A percentile compares a stretch with the other conserved stretches of the same genome.
Conservation (phyloP, 2,113 vertebrate genomes). For the Aspidoscelis tigris region DNA sequence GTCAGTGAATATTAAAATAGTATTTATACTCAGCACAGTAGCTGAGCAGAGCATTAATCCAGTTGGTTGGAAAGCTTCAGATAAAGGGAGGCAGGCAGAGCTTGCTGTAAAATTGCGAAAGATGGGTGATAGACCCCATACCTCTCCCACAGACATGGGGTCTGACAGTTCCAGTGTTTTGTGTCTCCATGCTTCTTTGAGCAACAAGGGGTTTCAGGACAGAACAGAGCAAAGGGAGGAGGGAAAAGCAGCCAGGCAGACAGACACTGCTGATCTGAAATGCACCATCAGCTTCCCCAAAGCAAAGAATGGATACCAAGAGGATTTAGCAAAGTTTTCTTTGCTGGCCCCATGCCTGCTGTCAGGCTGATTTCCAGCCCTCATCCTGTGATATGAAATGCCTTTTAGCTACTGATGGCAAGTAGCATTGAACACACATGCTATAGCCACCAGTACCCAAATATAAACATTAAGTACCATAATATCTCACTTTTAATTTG, state of each 20-base stretch:
- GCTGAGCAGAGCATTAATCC: neutral
- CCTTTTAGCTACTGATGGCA: neutral
- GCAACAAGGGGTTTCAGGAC: neutral
- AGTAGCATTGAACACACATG: neutral
- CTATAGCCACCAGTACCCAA: neutral
- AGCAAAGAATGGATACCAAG: neutral
- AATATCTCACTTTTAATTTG: neutral
- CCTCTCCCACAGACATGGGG: neutral
- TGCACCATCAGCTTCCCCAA: neutral
- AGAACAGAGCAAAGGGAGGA: too few species aligned
- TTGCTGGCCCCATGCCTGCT: neutral
- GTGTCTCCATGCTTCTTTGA: neutral
- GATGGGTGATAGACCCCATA: neutral
- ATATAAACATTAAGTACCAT: neutral
- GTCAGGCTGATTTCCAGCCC: neutral
- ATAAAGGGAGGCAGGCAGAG: too few species aligned
- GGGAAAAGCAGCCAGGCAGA: neutral
- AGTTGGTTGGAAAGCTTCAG: neutral
- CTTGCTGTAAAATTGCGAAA: neutral
- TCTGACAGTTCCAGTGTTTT: neutral
- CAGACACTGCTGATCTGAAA: neutral
- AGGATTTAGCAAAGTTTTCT: neutral
- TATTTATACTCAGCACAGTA: slow-evolving; percentile 23
- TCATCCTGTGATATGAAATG: too few species aligned
- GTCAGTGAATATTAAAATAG: slow-evolving; percentile 18